Base-by-base conservation (phyloP, 2,113 vertebrate species). In the Choloepus hoffmanni region DNA sequence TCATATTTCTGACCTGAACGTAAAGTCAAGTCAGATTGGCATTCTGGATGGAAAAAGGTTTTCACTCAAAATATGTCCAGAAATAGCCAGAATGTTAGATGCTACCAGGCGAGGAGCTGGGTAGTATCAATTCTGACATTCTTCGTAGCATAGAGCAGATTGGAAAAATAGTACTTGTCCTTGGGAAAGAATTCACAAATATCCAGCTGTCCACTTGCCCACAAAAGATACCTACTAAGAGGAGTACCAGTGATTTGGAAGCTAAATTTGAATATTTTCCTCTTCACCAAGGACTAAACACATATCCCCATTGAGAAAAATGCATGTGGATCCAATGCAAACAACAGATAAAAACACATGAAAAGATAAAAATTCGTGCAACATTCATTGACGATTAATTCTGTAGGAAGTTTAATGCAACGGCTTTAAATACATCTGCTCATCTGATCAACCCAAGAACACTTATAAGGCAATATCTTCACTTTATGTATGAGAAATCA, bases 131-230 rank as follows among this genome's bases (percentile, higher is more conserved):
- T 70, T 72, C 65, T 40, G 21, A 87, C 13, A 50, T 1, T 26
- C 7, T 79, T 48, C 16, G 30, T 58, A 55, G 33, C 16, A 30
- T 0, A 76, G 19, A 28, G 16, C 21, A n/a, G 19, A 43, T 43
- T 6, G 55, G 13, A 68, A 77, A 5, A n/a, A 33, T 16, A 36
- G n/a, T 18, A 40, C 26, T 33, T 43, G 65, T 48, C 26, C 55
- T 33, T 77, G 67, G 26, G 60, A 78, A 67, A 53, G 36, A 87
- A 74, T 50, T 96, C 63, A 85, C n/a, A 94, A 58, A 43, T 78
- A 33, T 48, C 50, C 82, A 45, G 23, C 23, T 84, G 30, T 7
- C 19, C 18, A 23, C 23, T 74, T 65, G 19, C 30, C 12, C 62
- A n/a, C 48, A 88, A 72, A 86, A 68, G 2, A 14, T 23, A 30